Percentiles rank a stretch among this genome's conserved stretches.
These are phyloP conservation scores for Crypturellus undulatus DNA, from an alignment of 2,113 vertebrate species.

Conservation along the genomic window DNA sequence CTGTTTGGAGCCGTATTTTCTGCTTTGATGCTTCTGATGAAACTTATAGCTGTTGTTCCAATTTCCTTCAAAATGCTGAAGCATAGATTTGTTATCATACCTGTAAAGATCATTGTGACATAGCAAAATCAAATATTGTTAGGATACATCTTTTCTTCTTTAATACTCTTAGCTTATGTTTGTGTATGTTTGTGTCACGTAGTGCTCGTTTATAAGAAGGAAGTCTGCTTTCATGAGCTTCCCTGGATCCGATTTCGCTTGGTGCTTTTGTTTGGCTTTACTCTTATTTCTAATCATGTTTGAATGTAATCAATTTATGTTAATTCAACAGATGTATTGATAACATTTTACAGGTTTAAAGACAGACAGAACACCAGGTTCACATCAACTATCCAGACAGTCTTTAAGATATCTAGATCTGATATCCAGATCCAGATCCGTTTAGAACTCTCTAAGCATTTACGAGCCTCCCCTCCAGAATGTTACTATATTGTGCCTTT, in stretches of 20 bases:
- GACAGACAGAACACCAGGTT: background rate
- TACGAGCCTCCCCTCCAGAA: background rate
- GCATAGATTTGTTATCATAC: background rate
- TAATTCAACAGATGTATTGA: background rate
- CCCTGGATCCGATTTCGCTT: background rate
- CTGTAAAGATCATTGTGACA: background rate
- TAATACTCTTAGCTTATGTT: background rate
- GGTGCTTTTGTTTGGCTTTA: background rate
- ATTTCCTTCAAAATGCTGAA: background rate
- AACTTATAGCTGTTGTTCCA: background rate
- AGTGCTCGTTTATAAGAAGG: background rate
- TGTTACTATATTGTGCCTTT: background rate
- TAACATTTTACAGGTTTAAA: background rate
- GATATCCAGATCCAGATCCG: fast-evolving
- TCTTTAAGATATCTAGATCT: background rate
- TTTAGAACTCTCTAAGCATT: background rate
- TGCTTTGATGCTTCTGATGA: background rate
- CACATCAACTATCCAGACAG: background rate
- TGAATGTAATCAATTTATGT: background rate
- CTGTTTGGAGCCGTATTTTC: background rate
- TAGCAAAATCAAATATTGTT: background rate
- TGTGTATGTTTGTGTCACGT: background rate
- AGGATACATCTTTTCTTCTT: background rate
- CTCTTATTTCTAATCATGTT: background rate
- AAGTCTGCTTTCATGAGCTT: background rate